Percentiles rank a stretch among this genome's conserved stretches.
Conservation (phyloP, 2,888 invertebrate species). For the Epinotia nisella region DNA sequence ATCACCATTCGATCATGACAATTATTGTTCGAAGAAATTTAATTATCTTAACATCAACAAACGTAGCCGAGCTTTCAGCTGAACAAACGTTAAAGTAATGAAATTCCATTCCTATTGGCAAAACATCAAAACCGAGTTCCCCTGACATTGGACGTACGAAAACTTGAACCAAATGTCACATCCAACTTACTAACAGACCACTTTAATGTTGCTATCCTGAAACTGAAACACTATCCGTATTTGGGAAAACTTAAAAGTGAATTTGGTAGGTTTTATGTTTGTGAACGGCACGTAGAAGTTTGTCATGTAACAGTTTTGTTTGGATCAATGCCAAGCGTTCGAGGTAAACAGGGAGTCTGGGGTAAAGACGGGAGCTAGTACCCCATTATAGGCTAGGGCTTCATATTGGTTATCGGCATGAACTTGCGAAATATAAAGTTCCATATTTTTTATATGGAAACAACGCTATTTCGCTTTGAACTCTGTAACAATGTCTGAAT, state of each 20-base stretch:
- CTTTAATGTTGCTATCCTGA: background rate
- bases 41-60: background rate
- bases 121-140: conserved; percentile 48
- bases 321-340: conserved; percentile 52
- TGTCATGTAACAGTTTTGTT: conserved; percentile 47
- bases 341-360: conserved; percentile 50
- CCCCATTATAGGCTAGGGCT: conserved; percentile 1
- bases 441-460: too few species aligned
- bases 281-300: conserved; percentile 25
- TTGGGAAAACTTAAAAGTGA: conserved; percentile 15
- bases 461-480: too few species aligned
- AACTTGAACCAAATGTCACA: conserved; percentile 38
- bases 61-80: conserved; percentile 1
- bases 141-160: conserved; percentile 29
- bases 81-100: conserved; percentile 26
- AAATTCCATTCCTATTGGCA: conserved; percentile 51
- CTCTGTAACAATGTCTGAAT: too few species aligned
- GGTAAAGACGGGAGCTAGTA: conserved; percentile 42
- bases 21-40: background rate
- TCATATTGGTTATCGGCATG: conserved; percentile 23
- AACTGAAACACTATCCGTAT: background rate
- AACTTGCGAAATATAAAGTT: conserved; percentile 7
- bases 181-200: conserved; percentile 47
- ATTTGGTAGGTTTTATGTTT: conserved; percentile 19
- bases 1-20: background rate